Evolutionary conservation across 2,888 invertebrate genomes (phyloP).

Genomic region (Branchellion lobata): DNA sequence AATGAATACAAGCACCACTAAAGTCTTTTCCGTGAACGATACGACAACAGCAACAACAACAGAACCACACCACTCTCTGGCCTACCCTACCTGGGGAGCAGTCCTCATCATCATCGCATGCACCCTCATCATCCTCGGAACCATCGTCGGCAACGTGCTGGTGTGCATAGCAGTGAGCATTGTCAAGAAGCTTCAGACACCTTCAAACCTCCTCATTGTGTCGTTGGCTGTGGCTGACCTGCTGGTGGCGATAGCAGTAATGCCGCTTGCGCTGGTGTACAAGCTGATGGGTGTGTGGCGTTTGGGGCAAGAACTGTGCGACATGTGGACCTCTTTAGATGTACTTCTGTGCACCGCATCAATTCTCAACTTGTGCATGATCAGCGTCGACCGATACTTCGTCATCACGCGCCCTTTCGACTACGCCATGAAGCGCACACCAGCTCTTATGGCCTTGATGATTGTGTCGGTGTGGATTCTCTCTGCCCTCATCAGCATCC

Average conservation of each 20-base stretch:
- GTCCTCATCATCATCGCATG: slow-evolving; percentile 54
- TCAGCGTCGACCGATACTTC: slow-evolving; percentile 64
- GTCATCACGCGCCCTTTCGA: slow-evolving; percentile 75
- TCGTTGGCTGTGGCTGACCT: slow-evolving; percentile 65
- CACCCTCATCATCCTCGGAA: slow-evolving; percentile 61
- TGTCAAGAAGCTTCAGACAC: slow-evolving; percentile 63
- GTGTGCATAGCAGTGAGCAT: slow-evolving; percentile 65
- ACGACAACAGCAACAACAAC: background rate
- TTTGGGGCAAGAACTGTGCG: slow-evolving; percentile 62
- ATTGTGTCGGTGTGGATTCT: slow-evolving; percentile 88
- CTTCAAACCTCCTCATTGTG: slow-evolving; percentile 59
- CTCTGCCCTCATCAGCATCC: slow-evolving; percentile 88
- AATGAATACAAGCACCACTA: too few species aligned
- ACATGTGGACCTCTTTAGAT: slow-evolving; percentile 65
- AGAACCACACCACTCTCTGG: background rate
- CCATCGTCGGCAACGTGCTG: slow-evolving; percentile 65
- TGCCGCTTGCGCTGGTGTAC: slow-evolving; percentile 64
- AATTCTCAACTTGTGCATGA: slow-evolving; percentile 66
- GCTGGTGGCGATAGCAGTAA: slow-evolving; percentile 65
- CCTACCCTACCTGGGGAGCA: slow-evolving; percentile 46
- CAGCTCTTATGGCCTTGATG: slow-evolving; percentile 77
- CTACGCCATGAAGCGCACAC: slow-evolving; percentile 90
- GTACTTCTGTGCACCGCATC: slow-evolving; percentile 65
- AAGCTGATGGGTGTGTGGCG: slow-evolving; percentile 61
- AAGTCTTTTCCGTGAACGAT: background rate